These are phyloP conservation scores for Molanna angustata DNA, from an alignment of 2,888 invertebrate genomes.

Conservation along the genomic window DNA sequence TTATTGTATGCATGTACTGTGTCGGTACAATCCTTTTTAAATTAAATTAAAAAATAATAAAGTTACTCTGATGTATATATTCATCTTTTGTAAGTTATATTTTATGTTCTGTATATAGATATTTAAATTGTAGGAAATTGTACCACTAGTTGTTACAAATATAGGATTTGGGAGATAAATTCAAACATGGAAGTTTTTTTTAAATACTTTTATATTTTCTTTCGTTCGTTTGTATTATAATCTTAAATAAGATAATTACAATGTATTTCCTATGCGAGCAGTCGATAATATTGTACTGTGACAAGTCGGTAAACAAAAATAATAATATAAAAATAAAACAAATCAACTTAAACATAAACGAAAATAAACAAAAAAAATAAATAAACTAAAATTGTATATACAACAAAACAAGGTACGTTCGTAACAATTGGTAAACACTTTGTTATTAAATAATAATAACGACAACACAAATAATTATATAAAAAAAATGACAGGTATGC, in stretches of 20 bases:
- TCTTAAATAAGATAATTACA: too few relatives aligned
- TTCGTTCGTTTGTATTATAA: conserved; percentile 30
- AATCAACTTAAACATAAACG: conserved; percentile 16
- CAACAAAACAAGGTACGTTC: conserved; percentile 22
- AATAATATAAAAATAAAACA: conserved; percentile 23
- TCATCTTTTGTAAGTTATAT: too few relatives aligned
- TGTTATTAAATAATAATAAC: conserved; percentile 1
- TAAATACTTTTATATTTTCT: conserved; percentile 26
- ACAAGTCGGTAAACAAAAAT: conserved; percentile 25
- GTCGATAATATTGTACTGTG: conserved; percentile 18
- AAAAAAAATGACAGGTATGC: conserved; percentile 28
- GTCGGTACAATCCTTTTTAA: too few relatives aligned
- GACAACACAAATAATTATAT: conserved; percentile 18
- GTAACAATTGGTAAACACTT: conserved; percentile 19
- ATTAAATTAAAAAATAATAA: too few relatives aligned
- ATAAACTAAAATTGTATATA: conserved; percentile 29
- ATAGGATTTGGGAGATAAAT: too few relatives aligned
- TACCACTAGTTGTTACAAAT: too few relatives aligned
- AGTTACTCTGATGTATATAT: too few relatives aligned
- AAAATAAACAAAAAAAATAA: conserved; percentile 14
- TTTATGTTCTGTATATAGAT: too few relatives aligned
- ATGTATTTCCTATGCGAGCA: too few relatives aligned
- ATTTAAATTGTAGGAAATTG: too few relatives aligned
- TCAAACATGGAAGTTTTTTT: conserved; percentile 14
- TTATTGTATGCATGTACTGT: too few relatives aligned